Conservation (phyloP, 2,888 invertebrate species). For the Pseudococcus longispinus region DNA sequence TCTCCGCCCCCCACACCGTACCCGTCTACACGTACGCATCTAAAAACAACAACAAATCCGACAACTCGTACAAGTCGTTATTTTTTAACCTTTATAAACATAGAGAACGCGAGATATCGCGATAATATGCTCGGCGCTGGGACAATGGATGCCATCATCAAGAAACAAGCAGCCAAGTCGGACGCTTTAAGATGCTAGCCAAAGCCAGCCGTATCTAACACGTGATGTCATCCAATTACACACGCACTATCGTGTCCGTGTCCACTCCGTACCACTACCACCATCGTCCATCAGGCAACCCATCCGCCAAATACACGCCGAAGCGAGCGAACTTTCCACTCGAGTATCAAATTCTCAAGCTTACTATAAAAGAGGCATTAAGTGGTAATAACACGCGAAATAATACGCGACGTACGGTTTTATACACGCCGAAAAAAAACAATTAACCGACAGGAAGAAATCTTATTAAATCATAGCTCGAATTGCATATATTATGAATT, state of each 20-base stretch:
- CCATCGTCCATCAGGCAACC: background rate
- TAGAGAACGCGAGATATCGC: background rate
- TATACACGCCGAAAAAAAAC: slow-evolving; percentile 5
- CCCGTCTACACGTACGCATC: background rate
- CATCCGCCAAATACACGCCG: slow-evolving; percentile 3
- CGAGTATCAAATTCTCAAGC: background rate
- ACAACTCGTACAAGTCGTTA: background rate
- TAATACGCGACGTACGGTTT: background rate
- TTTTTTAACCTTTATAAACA: background rate
- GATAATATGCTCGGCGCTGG: background rate
- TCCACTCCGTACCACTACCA: background rate
- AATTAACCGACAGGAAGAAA: slow-evolving; percentile 15
- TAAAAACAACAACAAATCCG: background rate
- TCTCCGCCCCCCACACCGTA: background rate
- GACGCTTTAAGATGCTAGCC: background rate
- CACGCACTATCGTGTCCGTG: slow-evolving; percentile 8
- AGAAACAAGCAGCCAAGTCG: background rate
- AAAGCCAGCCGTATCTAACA: background rate
- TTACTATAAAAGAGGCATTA: background rate
- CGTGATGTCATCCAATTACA: slow-evolving; percentile 26
- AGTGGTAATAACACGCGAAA: background rate
- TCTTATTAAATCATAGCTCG: slow-evolving; percentile 29
- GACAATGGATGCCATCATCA: background rate
- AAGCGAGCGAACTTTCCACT: background rate
- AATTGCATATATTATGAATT: slow-evolving; percentile 20